These are phyloP conservation scores for Palythoa grandiflora DNA, from an alignment of 92 coral and sea anemone genomes.

Conservation along the genomic window DNA sequence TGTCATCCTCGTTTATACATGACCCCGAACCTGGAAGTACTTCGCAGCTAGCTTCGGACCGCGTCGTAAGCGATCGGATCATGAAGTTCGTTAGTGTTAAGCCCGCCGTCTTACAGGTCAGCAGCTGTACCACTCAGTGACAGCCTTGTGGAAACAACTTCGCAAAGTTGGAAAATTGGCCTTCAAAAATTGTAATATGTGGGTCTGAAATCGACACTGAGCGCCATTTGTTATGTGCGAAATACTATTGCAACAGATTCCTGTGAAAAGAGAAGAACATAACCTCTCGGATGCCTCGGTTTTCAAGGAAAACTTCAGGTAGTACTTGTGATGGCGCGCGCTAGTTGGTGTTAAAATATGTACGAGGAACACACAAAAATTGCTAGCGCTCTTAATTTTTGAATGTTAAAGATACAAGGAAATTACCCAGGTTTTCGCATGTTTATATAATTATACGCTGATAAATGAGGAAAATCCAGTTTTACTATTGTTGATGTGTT, in stretches of 20 bases:
- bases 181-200: not conserved
- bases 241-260: slow-evolving; percentile 1
- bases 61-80: slow-evolving; percentile 5
- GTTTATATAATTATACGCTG: not conserved
- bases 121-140: slow-evolving; percentile 76
- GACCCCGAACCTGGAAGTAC: too few relatives aligned
- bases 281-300: slow-evolving; percentile 88
- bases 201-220: not conserved
- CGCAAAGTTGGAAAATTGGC: not conserved
- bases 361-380: not conserved
- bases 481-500: not conserved
- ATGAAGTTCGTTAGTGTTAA: not conserved
- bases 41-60: slow-evolving; percentile 12
- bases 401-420: not conserved
- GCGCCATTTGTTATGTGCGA: slow-evolving; percentile 35
- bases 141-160: slow-evolving; percentile 26
- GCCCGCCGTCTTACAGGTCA: slow-evolving; percentile 49
- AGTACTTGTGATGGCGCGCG: not conserved
- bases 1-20: too few relatives aligned
- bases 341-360: not conserved
- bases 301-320: slow-evolving; percentile 83
- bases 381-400: not conserved
- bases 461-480: not conserved
- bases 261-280: slow-evolving; percentile 37
- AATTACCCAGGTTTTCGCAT: not conserved